A percentile compares a stretch with the other conserved stretches of the same genome.
Conservation (phyloP, 2,888 invertebrate genomes). For the Nomada flava region DNA sequence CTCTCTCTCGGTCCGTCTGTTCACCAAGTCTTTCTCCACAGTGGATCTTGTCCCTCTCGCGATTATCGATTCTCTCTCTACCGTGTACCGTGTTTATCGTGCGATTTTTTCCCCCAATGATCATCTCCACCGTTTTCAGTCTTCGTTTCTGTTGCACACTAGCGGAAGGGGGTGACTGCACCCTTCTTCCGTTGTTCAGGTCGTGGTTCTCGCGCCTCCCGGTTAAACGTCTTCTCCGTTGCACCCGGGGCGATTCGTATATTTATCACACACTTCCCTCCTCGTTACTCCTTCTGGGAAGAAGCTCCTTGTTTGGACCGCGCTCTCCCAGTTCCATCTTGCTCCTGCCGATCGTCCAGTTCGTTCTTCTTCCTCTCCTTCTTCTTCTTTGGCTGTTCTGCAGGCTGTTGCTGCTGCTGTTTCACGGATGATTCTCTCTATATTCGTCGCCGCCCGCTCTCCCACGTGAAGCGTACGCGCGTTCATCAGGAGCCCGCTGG, state of each 20-base stretch:
- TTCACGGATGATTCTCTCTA: constrained; percentile 30
- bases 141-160: constrained; percentile 3
- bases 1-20: constrained; percentile 18
- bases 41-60: constrained; percentile 31
- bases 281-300: constrained; percentile 42
- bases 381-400: neutral
- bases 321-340: neutral
- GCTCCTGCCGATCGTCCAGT: no score
- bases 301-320: constrained; percentile 24
- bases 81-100: constrained; percentile 39
- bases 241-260: constrained; percentile 29
- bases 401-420: constrained; percentile 9
- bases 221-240: constrained; percentile 37
- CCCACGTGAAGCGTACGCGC: constrained; percentile 24
- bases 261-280: constrained; percentile 40
- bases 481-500: neutral
- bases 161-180: neutral
- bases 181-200: constrained; percentile 3
- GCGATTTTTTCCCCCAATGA: constrained; percentile 25
- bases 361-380: neutral
- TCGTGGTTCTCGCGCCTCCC: constrained; percentile 16
- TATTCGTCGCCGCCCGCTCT: constrained; percentile 8
- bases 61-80: constrained; percentile 47
- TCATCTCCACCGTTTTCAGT: constrained; percentile 13
- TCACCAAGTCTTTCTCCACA: constrained; percentile 38